Base-by-base conservation (phyloP, 2,113 vertebrate genomes). In the Gnathonemus echidnorhynchus region DNA sequence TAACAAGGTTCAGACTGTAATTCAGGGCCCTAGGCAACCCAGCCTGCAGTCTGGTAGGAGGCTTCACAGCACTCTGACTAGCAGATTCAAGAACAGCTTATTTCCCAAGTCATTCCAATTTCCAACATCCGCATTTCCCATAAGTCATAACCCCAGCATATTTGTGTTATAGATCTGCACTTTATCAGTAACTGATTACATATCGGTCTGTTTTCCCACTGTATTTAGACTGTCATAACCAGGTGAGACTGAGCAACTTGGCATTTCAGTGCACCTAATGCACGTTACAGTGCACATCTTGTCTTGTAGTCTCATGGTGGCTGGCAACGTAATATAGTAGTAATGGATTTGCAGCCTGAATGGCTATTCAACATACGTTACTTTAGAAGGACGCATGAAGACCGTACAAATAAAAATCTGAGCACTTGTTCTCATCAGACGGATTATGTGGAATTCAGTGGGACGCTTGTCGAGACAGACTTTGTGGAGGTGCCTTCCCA, bases 401-500 rank as follows among this genome's bases (percentile, higher is more conserved):
- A 46, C 42, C 10, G 3, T n/a, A 48, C 24, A 48, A 48, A 84
- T 45, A 85, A 85, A 85, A 85, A 46, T 48, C 21, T 85, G 9
- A 1, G 1, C 83, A 46, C 21, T 85, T 7, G 21, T 9, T 85
- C 45, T 85, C 21, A 3, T 42, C 92, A 99, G 98, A 96, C 96
- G 8, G 94, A 95, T 80, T 99, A 98, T 94, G 97, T 97, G 80
- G 97, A 98, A 39, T 99, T 99, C 95, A 98, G 97, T 62, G 98
- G 98, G 87, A 98, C 97, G 84, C 96, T 95, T 92, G 98, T 99
- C 91, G 98, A 99, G 95, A 99, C 96, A 0, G 98, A 99, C 92
- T 99, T 99, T 91, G 97, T 99, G 92, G 98, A 99, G 91, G 97
- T 98, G 19, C 97, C 98, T 1, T 99, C 98, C 62, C 98, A 99